Evolutionary conservation across 2,888 invertebrate genomes (phyloP), one percentile per base, ranked within the genome.

Genomic region (Proisotoma minuta): DNA sequence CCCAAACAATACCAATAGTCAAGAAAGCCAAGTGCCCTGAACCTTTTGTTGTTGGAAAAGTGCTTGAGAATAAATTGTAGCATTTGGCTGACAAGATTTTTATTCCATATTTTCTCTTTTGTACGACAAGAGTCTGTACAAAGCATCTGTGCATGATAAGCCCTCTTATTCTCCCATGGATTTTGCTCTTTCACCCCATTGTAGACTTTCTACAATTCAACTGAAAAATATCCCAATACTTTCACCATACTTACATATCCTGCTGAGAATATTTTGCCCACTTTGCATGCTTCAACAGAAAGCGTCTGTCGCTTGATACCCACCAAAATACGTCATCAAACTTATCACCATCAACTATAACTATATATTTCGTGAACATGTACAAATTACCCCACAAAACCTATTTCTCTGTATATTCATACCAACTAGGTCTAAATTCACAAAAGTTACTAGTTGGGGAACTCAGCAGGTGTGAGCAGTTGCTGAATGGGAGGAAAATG

Each of bases 41-140:
- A 4, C 43, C 43, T n/a, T 12, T 43, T 43, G 43, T 43, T 43
- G 43, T 43, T 43, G 43, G 5, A n/a, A 12, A 43, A 43, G 43
- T 43, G 43, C 43, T 43, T 43, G 43, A 43, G 43, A 43, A 43
- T 43, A 43, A 43, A 43, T 43, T 43, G 43, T 43, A 43, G 43
- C 43, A 18, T 43, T 43, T 43, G 43, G 43, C 43, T 43, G 43
- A 43, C 43, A 43, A 43, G 43, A 43, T 43, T 43, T 20, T 43
- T 43, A 43, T 43, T 43, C 20, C 18, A 43, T 43, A 43, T 43
- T 43, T 43, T 43, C 43, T 43, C 43, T 43, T 43, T 43, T 43
- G 43, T 43, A 43, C 18, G 43, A 43, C 43, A 43, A 5, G 43
- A 43, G 10, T 43, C 43, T 43, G 43, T n/a, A 43, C 43, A 43